Evolutionary conservation across 2,113 vertebrate species (phyloP).

Genomic region (Strix uralensis): DNA sequence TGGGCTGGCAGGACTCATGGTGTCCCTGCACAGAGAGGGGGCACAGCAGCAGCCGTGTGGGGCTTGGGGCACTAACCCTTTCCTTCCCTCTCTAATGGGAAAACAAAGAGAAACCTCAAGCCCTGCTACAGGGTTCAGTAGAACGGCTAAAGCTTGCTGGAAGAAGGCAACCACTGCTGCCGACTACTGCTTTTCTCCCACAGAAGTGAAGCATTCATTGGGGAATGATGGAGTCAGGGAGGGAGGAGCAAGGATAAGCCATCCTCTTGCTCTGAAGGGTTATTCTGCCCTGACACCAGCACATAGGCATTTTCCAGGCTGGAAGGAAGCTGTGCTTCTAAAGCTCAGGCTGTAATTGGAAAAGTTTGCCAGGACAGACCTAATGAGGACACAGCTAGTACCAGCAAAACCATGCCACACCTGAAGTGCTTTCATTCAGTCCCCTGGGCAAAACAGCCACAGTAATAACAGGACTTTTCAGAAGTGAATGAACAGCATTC

Average conservation of each 20-base stretch:
- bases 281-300: neutral
- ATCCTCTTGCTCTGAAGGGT: neutral
- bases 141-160: neutral
- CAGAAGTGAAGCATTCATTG: neutral
- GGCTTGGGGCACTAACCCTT: neutral
- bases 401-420: neutral
- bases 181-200: neutral
- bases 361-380: neutral
- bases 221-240: neutral
- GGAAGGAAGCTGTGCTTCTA: neutral
- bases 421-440: neutral
- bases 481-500: neutral
- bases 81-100: neutral
- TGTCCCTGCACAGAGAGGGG: neutral
- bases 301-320: neutral
- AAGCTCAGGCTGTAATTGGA: neutral
- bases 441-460: neutral
- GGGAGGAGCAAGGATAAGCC: neutral
- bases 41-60: accelerated
- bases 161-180: neutral
- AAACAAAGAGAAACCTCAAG: neutral
- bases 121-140: accelerated
- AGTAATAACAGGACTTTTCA: neutral
- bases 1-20: neutral
- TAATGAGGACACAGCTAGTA: neutral